Conservation (phyloP, 2,113 vertebrate species). For the Cathartes aura region DNA sequence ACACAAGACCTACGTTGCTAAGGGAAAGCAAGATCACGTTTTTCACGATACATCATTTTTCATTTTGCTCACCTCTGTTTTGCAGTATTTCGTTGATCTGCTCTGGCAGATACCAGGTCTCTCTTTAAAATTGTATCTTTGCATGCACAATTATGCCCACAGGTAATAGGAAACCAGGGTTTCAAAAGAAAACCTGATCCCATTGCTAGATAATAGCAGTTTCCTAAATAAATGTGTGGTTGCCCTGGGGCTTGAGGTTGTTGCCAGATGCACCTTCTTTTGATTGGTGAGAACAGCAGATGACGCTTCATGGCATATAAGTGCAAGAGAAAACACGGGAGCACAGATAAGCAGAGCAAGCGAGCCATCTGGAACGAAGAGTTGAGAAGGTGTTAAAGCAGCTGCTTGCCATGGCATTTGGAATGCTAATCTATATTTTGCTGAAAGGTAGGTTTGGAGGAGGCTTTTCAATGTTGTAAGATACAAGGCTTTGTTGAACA, state of each 20-base stretch:
- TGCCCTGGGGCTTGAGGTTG: conserved; percentile 55
- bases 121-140: conserved; percentile 2
- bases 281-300: conserved; percentile 77
- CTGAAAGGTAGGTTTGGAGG: conserved; percentile 71
- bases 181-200: conserved; percentile 75
- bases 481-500: neutral
- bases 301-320: conserved; percentile 80
- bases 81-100: neutral
- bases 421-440: conserved; percentile 69
- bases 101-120: neutral
- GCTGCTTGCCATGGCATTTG: conserved; percentile 68
- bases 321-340: conserved; percentile 63
- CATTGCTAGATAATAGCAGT: conserved; percentile 66
- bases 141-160: conserved; percentile 63
- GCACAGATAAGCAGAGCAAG: conserved; percentile 64
- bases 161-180: conserved; percentile 74
- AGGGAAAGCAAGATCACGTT: neutral
- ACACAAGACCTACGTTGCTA: neutral
- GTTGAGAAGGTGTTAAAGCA: conserved; percentile 21
- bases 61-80: neutral
- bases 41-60: neutral
- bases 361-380: conserved; percentile 31
- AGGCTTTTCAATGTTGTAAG: neutral
- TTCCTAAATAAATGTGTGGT: conserved; percentile 68
- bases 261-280: conserved; percentile 74